Evolutionary conservation across 1,140 invertebrate species (phyloP).

Genomic region (Samia ricini): DNA sequence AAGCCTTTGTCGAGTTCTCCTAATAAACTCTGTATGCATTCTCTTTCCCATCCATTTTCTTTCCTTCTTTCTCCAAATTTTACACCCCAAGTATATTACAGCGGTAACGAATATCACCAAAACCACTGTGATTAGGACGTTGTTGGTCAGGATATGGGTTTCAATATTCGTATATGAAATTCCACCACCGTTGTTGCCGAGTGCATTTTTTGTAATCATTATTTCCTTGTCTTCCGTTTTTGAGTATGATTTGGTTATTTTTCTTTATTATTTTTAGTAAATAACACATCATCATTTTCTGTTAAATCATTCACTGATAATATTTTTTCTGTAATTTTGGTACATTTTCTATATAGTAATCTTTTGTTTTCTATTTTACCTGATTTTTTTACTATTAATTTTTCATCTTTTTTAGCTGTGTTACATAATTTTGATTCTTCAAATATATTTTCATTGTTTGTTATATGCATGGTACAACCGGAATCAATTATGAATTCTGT

Average conservation of each 20-base stretch:
- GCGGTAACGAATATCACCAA: neutral
- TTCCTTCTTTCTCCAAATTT: no score
- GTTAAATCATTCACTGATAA: neutral
- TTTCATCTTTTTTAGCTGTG: neutral
- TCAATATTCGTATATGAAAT: neutral
- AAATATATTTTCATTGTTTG: neutral
- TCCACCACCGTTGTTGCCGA: neutral
- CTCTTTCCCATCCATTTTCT: no score
- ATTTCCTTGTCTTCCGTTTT: constrained; percentile 4
- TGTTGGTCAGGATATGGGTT: neutral
- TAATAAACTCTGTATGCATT: no score
- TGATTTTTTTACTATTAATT: neutral
- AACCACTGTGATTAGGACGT: neutral
- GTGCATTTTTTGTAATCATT: neutral
- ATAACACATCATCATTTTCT: neutral
- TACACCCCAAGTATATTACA: no score
- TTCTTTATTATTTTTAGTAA: neutral
- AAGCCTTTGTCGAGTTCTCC: no score
- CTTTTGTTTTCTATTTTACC: neutral
- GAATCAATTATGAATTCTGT: neutral
- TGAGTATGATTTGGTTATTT: neutral
- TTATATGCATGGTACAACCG: neutral
- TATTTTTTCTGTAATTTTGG: neutral
- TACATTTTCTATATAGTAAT: neutral
- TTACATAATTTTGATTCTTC: neutral